Percentiles rank a stretch among this genome's conserved stretches.
Conservation (phyloP, 2,888 invertebrate species). For the Colletes collaris region DNA sequence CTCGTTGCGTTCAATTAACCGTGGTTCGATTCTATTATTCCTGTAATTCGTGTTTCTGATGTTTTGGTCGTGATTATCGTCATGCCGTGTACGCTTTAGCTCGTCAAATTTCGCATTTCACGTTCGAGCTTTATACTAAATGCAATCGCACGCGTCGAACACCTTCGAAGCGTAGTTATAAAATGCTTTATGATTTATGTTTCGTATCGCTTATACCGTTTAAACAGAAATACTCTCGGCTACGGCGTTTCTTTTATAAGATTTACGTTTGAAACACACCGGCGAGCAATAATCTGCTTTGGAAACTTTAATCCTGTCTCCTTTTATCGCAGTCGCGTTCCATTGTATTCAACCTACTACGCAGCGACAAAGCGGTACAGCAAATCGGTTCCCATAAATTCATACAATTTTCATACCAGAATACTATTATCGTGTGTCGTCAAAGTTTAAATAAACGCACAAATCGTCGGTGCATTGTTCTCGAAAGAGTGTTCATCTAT, state of each 20-base stretch:
- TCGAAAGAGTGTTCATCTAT: constrained; percentile 11
- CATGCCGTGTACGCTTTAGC: background rate
- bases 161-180: background rate
- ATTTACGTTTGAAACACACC: background rate
- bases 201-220: background rate
- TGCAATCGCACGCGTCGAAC: background rate
- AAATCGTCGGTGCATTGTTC: constrained; percentile 17
- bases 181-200: background rate
- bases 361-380: constrained; percentile 18
- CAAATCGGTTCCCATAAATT: constrained; percentile 36
- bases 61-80: constrained; percentile 5
- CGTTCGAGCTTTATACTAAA: background rate
- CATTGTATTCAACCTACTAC: background rate
- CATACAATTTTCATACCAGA: constrained; percentile 31
- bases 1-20: constrained; percentile 35
- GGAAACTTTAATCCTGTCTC: constrained; percentile 9
- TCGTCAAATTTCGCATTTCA: background rate
- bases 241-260: background rate
- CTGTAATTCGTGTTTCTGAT: constrained; percentile 28
- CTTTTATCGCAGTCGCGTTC: constrained; percentile 1
- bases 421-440: constrained; percentile 11
- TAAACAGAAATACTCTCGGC: background rate
- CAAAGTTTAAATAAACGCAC: constrained; percentile 17
- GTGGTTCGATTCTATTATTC: constrained; percentile 26
- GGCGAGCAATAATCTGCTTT: constrained; percentile 12